Evolutionary conservation across 1,140 invertebrate species (phyloP), one percentile per base, ranked within the genome.

Genomic region (Cyphomyrmex costatus): DNA sequence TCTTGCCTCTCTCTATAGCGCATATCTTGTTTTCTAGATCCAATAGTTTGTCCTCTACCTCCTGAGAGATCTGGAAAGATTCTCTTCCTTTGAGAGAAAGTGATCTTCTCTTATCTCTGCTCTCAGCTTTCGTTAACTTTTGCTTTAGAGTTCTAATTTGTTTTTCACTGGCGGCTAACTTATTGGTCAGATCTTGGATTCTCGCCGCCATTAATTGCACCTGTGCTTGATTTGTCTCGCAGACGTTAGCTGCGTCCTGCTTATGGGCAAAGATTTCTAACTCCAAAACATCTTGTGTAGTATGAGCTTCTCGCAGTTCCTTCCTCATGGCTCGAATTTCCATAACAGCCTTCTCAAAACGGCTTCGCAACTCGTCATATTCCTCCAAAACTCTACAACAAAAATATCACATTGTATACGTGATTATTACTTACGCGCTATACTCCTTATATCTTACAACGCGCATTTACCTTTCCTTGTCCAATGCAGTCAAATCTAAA

Each of bases 241-340:
- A 97, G 60, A 96, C 94, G 5, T 96, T 93, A 85, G 97, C 96
- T 86, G 97, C 95, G 91, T 98, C 97, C 92, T 97, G 97, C 68
- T 96, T 96, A 51, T 98, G 95, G 49, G 97, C 97, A 82, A 97
- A 96, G 88, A 97, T 97, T 33, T 96, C 96, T 33, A 98, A 93
- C 93, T 98, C 98, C 8, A 98, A 93, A 85, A 97, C 97, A 93
- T 98, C 98, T 90, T 97, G 97, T 90, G 97, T 96, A 24, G 96
- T 96, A 91, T 98, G 97, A 4, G 97, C 97, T 89, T 98, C 97
- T n/a, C 97, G 96, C 0, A 98, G 94, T 92, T 98, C 97, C 24
- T 97, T 96, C 87, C 98, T 98, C 96, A 98, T 97, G 4, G 97
- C 96, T 87, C 97, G 96, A 21, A 98, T 98, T 95, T 98, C 98